Evolutionary conservation across 2,888 invertebrate genomes (phyloP).

Genomic region (Philonicus albiceps): DNA sequence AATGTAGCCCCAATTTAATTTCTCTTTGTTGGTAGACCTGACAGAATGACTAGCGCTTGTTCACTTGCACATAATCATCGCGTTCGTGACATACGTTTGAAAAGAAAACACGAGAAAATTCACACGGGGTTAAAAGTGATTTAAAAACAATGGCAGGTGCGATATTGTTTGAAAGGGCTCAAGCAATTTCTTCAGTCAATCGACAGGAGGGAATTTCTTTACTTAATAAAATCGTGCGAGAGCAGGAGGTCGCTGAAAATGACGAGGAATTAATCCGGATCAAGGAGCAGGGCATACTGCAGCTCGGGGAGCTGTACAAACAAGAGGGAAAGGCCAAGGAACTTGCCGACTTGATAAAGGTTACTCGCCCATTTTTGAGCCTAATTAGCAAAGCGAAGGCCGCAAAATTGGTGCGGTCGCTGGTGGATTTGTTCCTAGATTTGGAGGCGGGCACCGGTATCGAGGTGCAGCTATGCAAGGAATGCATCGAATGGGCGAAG

Average conservation of each 20-base stretch:
- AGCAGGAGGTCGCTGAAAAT: constrained; percentile 78
- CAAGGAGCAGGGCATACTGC: constrained; percentile 93
- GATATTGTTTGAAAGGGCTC: constrained; percentile 86
- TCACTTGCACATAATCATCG: constrained; percentile 45
- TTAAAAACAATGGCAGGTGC: constrained; percentile 79
- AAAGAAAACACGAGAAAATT: constrained; percentile 26
- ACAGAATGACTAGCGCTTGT: constrained; percentile 61
- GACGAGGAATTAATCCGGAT: constrained; percentile 90
- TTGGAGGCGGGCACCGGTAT: constrained; percentile 96
- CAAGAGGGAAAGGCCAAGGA: constrained; percentile 93
- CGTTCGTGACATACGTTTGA: constrained; percentile 25
- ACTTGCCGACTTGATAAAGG: constrained; percentile 90
- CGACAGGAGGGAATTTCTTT: constrained; percentile 78
- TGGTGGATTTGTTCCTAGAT: constrained; percentile 97
- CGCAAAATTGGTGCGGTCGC: constrained; percentile 93
- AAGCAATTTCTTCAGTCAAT: constrained; percentile 77
- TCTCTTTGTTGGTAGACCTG: constrained; percentile 52
- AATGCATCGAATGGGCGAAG: constrained; percentile 99
- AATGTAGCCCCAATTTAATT: background rate
- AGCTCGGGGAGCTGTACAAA: constrained; percentile 90
- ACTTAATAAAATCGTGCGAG: constrained; percentile 79
- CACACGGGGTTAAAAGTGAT: constrained; percentile 9
- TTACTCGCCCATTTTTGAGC: constrained; percentile 93
- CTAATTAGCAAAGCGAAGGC: constrained; percentile 99
- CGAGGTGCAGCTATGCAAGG: constrained; percentile 91